Evolutionary conservation across 2,113 vertebrate species (phyloP).

Genomic region (Burhinus oedicnemus): DNA sequence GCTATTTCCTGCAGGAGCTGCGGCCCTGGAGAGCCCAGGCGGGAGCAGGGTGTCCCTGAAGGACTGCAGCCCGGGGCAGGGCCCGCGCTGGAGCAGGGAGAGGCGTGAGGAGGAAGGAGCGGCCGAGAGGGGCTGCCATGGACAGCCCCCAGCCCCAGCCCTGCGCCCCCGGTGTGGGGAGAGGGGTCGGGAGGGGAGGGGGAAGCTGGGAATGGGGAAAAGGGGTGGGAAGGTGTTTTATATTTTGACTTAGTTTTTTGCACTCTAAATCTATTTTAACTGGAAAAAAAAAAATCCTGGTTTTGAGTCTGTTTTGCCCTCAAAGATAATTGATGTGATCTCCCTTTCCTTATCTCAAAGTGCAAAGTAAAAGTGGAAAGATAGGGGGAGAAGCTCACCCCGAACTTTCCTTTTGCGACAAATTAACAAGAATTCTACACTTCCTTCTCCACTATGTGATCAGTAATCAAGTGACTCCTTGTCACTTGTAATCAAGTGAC

Average conservation of each 20-base stretch:
- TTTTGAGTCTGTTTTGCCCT: background rate
- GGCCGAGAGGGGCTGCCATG: background rate
- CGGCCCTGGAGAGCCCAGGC: too few relatives aligned
- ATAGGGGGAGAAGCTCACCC: background rate
- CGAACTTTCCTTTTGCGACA: background rate
- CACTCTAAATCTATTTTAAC: background rate
- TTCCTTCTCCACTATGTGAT: background rate
- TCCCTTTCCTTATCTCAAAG: background rate
- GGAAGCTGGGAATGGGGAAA: rapidly evolving
- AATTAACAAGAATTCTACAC: background rate
- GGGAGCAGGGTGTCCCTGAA: too few relatives aligned
- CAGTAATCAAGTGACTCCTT: background rate
- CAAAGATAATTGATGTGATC: background rate
- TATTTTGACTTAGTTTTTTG: background rate
- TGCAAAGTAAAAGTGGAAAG: background rate
- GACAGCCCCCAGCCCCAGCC: too few relatives aligned
- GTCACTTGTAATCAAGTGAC: too few relatives aligned
- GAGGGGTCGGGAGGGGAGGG: rapidly evolving
- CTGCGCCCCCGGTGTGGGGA: too few relatives aligned
- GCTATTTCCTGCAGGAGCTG: too few relatives aligned
- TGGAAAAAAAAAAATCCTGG: rapidly evolving
- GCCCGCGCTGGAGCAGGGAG: background rate
- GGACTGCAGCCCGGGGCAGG: too few relatives aligned
- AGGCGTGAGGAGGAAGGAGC: background rate
- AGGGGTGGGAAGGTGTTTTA: background rate